A percentile compares a stretch with the other conserved stretches of the same genome.
Conservation (phyloP, 2,113 vertebrate species). For the Orientallactaga bullata region DNA sequence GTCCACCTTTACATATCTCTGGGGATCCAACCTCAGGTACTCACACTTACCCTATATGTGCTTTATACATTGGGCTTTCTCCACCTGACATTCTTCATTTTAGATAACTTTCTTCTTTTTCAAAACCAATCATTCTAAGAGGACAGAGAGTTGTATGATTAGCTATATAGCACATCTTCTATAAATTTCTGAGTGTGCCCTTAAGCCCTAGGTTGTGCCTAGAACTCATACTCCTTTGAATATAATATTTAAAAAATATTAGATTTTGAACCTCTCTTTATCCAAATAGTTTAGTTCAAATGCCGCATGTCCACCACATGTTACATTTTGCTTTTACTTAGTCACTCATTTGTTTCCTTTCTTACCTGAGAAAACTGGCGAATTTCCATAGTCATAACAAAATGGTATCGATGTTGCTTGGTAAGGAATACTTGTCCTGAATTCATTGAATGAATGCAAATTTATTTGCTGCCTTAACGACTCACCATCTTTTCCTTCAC, state of each 20-base stretch:
- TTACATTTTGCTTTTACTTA: background rate
- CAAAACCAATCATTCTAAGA: background rate
- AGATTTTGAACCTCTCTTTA: background rate
- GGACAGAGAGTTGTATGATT: background rate
- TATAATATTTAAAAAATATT: background rate
- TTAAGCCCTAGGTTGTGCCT: background rate
- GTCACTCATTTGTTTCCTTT: constrained; percentile 17
- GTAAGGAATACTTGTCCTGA: constrained; percentile 27
- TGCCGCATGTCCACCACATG: background rate
- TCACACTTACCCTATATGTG: too few species aligned
- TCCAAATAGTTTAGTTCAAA: background rate
- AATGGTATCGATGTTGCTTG: background rate
- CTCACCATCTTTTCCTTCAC: background rate
- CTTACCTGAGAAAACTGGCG: constrained; percentile 27
- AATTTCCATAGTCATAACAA: background rate
- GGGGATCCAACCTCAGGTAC: too few species aligned
- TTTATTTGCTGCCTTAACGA: constrained; percentile 48
- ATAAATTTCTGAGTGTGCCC: background rate
- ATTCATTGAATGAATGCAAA: background rate
- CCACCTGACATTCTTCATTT: background rate
- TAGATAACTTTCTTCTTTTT: background rate
- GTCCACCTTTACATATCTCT: too few species aligned
- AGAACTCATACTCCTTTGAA: background rate
- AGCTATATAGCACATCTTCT: background rate
- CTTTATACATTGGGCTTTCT: too few species aligned